phyloP scores from a whole-genome alignment of 1,140 invertebrate genomes.

The Cecropterus lyciades region DNA sequence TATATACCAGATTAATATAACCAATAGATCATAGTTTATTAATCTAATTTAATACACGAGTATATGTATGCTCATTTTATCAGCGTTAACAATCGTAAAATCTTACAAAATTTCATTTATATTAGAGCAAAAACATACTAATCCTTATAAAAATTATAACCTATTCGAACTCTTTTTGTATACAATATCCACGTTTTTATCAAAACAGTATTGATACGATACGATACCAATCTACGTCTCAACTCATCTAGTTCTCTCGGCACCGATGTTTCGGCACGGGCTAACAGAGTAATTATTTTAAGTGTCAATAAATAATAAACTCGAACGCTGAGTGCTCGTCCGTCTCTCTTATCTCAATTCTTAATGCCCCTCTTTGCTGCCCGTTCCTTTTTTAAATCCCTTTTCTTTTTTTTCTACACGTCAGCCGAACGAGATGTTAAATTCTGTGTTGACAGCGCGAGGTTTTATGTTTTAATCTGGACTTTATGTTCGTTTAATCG shows the following conservation, averaged over 20 bases:
- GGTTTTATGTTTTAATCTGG: constrained; percentile 82
- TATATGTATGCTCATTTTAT: too few species aligned
- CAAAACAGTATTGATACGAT: neutral
- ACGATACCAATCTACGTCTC: constrained; percentile 17
- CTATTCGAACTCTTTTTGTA: neutral
- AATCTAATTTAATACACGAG: too few species aligned
- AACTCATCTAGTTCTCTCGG: constrained; percentile 38
- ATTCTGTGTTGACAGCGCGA: constrained; percentile 78
- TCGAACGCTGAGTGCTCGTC: constrained; percentile 77
- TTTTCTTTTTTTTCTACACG: constrained; percentile 65
- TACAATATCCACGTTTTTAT: neutral
- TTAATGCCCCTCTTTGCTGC: constrained; percentile 82
- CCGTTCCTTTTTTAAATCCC: constrained; percentile 65
- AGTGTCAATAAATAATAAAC: constrained; percentile 84
- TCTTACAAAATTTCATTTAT: too few species aligned
- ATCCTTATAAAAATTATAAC: too few species aligned
- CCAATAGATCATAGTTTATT: too few species aligned
- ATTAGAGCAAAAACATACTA: too few species aligned
- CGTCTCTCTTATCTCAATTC: constrained; percentile 81
- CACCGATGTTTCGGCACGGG: constrained; percentile 68
- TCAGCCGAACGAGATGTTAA: constrained; percentile 67
- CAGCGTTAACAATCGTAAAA: too few species aligned
- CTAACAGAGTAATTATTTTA: constrained; percentile 80
- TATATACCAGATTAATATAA: too few species aligned
- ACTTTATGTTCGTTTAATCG: constrained; percentile 66